Base-by-base conservation (phyloP, 2,113 vertebrate genomes). In the Gasterosteus nipponicus region DNA sequence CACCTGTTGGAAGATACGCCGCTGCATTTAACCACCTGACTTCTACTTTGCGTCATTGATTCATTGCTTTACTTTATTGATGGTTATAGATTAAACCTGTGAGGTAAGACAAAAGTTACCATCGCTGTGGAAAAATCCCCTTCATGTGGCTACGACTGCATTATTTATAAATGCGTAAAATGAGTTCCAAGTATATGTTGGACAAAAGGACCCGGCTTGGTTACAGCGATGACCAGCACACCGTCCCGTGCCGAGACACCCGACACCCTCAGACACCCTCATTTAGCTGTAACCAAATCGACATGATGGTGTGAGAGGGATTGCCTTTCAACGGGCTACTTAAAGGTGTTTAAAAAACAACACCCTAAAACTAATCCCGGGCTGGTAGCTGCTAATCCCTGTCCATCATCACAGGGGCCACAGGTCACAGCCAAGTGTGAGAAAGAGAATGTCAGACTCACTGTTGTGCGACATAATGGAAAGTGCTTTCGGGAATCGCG, bases 331-430 rank as follows among this genome's bases (percentile, higher is more conserved):
- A 74, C 75, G 31, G 63, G 66, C 58, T 81, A 82, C 85, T 90
- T 89, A 63, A 54, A 70, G 81, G 78, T 82, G 73, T 79, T 80
- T 86, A 41, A 70, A 78, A 73, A 87, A 82, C 72, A 82, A 65
- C 62, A 82, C 80, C 86, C 78, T 83, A 72, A 1, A 3, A 62
- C 83, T 89, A 91, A 93, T 89, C 86, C 85, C 53, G 4, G 54
- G 66, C 68, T 83, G 73, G 89, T 89, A 87, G 86, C 39, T n/a
- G 63, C 86, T 92, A 91, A 93, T 92, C 87, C 87, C 61, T 64
- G 73, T 90, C 87, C 75, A 89, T 89, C 83, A 82, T 81, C 86
- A 70, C 26, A 74, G 51, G 46, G 22, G 19, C 69, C 66, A 56
- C 7, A 8, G 66, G 76, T 72, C 35, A 9, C 12, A 69, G 83